Base-by-base conservation (phyloP, 1,140 invertebrate species). In the Grapholita molesta region DNA sequence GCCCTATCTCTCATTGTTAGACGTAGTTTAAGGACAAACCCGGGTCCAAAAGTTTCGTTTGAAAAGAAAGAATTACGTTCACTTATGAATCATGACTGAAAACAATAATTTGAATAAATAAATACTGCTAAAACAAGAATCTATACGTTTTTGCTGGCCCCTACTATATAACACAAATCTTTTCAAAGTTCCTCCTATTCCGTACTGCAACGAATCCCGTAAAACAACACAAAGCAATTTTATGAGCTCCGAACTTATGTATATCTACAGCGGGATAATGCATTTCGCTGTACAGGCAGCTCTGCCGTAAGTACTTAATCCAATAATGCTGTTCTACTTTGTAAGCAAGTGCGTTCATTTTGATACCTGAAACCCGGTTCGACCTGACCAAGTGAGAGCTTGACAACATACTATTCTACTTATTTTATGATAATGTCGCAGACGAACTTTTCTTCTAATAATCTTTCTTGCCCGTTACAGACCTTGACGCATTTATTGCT, bases 261-360 rank as follows among this genome's bases (percentile, higher is more conserved):
- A 61, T 28, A 61, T 61, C 24, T 48, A 30, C 55, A 15, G 9
- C 55, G 25, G 55, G 55, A 57, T 28, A 61, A 61, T 61, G 55
- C 55, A 61, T 15, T 28, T 61, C 55, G n/a, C 9, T 28, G 15
- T 61, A 61, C 24, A 57, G 55, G 24, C 55, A 25, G 25, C 55
- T n/a, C 24, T 2, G 55, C 24, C 24, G 24, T 61, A 61, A 61
- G 55, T 28, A 61, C 55, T 61, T 61, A 61, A 61, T 61, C 55
- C 55, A 61, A 61, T 61, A 61, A 61, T 28, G 25, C 28, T 15
- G 55, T 61, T 61, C n/a, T 61, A 61, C 55, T 61, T 61, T 61
- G 55, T 61, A 61, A 21, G 55, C 55, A 61, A 24, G 24, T 25
- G n/a, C 6, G n/a, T 61, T 18, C 55, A 61, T 61, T 61, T 28